Conservation (phyloP, 2,888 invertebrate species). For the Euphydryas editha region DNA sequence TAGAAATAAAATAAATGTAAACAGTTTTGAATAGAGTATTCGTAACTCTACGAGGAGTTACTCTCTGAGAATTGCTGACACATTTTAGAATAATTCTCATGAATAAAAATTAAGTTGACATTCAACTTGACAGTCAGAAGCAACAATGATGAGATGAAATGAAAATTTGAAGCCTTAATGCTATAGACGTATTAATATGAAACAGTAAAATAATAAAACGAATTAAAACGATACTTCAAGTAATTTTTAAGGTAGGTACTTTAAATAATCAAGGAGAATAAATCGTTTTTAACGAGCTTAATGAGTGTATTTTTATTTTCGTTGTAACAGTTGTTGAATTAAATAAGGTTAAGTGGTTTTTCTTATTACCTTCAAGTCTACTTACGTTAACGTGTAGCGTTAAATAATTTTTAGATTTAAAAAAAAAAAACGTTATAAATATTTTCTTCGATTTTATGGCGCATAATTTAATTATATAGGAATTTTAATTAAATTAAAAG, state of each 20-base stretch:
- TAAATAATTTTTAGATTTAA: background rate
- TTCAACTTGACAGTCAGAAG: constrained; percentile 63
- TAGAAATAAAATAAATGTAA: background rate
- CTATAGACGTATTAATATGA: constrained; percentile 42
- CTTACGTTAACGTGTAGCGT: background rate
- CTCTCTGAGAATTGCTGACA: constrained; percentile 54
- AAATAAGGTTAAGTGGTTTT: background rate
- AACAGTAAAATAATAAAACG: constrained; percentile 5
- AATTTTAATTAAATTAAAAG: constrained; percentile 41
- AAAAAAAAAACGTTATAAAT: background rate
- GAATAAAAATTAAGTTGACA: constrained; percentile 65
- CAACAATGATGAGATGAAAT: constrained; percentile 62
- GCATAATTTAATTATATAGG: constrained; percentile 20
- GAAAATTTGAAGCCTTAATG: constrained; percentile 53
- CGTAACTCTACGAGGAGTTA: constrained; percentile 36
- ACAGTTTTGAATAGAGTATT: constrained; percentile 19
- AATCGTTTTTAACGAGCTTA: too few species aligned
- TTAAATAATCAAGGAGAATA: too few species aligned
- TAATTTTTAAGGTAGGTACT: too few species aligned
- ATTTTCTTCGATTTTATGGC: background rate
- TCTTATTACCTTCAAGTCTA: background rate
- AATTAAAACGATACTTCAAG: background rate
- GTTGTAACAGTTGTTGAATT: background rate
- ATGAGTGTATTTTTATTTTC: too few species aligned
- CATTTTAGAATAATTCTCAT: constrained; percentile 64